A percentile compares a stretch with the other conserved stretches of the same genome.
Conservation (phyloP, 2,888 invertebrate genomes). For the Azorinus chamasolen region DNA sequence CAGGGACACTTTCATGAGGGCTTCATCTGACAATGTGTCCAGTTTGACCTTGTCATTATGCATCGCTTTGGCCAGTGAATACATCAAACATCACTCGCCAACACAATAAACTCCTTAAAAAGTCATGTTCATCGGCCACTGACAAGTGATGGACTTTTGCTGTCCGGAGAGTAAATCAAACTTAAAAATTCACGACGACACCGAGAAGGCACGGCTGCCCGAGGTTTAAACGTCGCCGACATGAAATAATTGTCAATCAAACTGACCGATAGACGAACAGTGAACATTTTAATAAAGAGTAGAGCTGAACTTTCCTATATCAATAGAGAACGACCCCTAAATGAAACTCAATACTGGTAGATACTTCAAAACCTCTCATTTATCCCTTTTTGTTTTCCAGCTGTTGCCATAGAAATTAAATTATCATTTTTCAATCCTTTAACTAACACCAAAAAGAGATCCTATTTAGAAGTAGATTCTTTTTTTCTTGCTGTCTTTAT, state of each 20-base stretch:
- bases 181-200: slow-evolving; percentile 29
- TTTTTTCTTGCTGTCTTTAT: no score
- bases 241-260: slow-evolving; percentile 37
- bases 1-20: slow-evolving; percentile 28
- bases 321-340: no score
- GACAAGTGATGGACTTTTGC: slow-evolving; percentile 24
- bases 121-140: slow-evolving; percentile 32
- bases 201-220: slow-evolving; percentile 7
- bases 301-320: no score
- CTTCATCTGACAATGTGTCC: slow-evolving; percentile 42
- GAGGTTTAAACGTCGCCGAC: slow-evolving; percentile 28
- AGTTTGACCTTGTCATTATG: slow-evolving; percentile 36
- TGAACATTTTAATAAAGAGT: not conserved
- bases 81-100: slow-evolving; percentile 25
- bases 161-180: slow-evolving; percentile 35
- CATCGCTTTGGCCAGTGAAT: slow-evolving; percentile 16
- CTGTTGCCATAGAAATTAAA: no score
- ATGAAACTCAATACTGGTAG: no score
- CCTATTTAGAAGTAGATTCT: no score
- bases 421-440: no score
- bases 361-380: no score
- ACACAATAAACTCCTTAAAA: slow-evolving; percentile 36
- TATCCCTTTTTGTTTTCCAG: no score
- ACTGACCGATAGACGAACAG: slow-evolving; percentile 1
- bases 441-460: no score